These are phyloP conservation scores for Carassius carassius DNA, from an alignment of 2,113 vertebrate genomes.

Conservation along the genomic window DNA sequence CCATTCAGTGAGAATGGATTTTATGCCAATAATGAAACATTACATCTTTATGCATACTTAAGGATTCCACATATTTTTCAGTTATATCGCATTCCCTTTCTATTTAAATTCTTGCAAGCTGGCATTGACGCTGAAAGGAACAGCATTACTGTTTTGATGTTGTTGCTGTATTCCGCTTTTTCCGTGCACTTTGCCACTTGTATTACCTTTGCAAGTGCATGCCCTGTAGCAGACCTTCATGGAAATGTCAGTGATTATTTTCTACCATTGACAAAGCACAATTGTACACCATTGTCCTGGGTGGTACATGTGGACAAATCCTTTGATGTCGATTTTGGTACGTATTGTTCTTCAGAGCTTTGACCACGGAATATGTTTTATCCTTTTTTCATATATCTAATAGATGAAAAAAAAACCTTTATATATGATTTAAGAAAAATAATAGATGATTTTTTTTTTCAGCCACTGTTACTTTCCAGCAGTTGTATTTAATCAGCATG, in stretches of 20 bases:
- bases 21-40: conserved; percentile 21
- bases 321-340: conserved; percentile 30
- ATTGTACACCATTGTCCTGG: conserved; percentile 43
- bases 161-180: conserved; percentile 37
- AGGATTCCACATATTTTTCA: conserved; percentile 52
- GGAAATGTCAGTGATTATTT: conserved; percentile 21
- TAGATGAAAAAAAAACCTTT: not conserved
- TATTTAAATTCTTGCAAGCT: conserved; percentile 37
- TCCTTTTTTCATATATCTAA: not conserved
- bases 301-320: conserved; percentile 30
- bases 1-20: conserved; percentile 23
- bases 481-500: conserved; percentile 43
- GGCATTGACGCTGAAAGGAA: conserved; percentile 36
- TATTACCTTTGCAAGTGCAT: conserved; percentile 43
- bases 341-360: not conserved
- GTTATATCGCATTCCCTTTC: conserved; percentile 46
- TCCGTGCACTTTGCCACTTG: conserved; percentile 51
- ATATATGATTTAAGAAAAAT: not conserved
- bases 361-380: not conserved
- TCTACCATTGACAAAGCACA: conserved; percentile 40
- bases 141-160: conserved; percentile 23
- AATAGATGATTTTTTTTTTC: not conserved
- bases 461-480: conserved; percentile 11
- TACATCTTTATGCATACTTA: conserved; percentile 48
- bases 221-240: conserved; percentile 32